Base-by-base conservation (phyloP, 1,140 invertebrate species). In the Zophobas atratus region DNA sequence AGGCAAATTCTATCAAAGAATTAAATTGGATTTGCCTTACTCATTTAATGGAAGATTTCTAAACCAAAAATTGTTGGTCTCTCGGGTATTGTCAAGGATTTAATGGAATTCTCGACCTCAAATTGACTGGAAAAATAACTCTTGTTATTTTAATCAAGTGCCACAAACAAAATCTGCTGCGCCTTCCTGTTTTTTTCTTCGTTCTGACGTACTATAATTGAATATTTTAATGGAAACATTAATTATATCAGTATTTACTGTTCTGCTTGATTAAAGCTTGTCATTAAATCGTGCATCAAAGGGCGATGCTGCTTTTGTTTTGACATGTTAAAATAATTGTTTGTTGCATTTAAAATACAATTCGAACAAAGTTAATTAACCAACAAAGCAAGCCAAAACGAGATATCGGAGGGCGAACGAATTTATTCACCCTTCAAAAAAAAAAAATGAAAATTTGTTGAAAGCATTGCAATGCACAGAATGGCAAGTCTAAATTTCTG, bases 31-130 rank as follows among this genome's bases (percentile, higher is more conserved):
- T 80, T 80, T 80, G 76, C 71, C 63, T 80, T 77, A 70, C 73
- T 80, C 79, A 67, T 79, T 80, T 80, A 80, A 80, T 80, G 76
- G 79, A 70, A 77, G 60, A 77, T 67, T 80, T 80, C 79, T 80
- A 80, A 56, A 71, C 63, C 75, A 77, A 77, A 80, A 80, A 80
- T 80, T 80, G 75, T 80, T 71, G 76, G 75, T 76, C 79, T 77
- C 79, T 48, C 57, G 76, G 76, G 79, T 67, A 80, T 80, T 80
- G 76, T 80, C 70, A 70, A 70, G 57, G 74, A 75, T 77, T 80
- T 74, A 80, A 77, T 77, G 79, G 72, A 80, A 75, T 79, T 77
- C 70, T 57, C 67, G 55, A 53, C 57, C 70, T 72, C 63, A 79
- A 79, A 77, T 79, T 73, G 70, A 76, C 70, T 73, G 75, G 36